Conservation (phyloP, 1,140 invertebrate genomes). For the Galleria mellonella region DNA sequence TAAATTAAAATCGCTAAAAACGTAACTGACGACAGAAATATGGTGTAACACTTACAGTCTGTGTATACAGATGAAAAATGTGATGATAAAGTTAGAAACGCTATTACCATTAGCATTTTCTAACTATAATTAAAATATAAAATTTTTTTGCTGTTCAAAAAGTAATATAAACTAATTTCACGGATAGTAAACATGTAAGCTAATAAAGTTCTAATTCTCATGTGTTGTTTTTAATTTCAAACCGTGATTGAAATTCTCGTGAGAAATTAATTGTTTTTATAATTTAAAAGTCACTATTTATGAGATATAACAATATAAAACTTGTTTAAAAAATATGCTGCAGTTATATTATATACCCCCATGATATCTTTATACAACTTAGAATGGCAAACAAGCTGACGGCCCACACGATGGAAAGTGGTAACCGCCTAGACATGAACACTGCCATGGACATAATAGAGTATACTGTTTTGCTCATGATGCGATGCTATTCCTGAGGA, state of each 20-base stretch:
- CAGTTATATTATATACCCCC: too few species aligned
- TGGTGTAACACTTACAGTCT: slow-evolving; percentile 24
- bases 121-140: slow-evolving; percentile 6
- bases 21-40: slow-evolving; percentile 5
- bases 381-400: too few species aligned
- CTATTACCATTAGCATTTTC: slow-evolving; percentile 31
- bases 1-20: slow-evolving; percentile 8
- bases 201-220: slow-evolving; percentile 19
- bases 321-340: too few species aligned
- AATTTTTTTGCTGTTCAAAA: slow-evolving; percentile 1
- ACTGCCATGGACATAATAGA: too few species aligned
- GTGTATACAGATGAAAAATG: slow-evolving; percentile 16
- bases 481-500: too few species aligned
- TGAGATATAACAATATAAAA: too few species aligned
- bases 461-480: too few species aligned
- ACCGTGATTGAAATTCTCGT: background rate
- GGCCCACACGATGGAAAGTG: too few species aligned
- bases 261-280: background rate
- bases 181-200: slow-evolving; percentile 14
- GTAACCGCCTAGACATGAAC: too few species aligned
- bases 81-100: slow-evolving; percentile 33
- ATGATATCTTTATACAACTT: too few species aligned
- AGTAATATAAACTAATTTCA: slow-evolving; percentile 29
- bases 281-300: too few species aligned
- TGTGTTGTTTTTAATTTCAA: slow-evolving; percentile 13